Conservation (phyloP, 92 coral and sea anemone species). For the Umimayanthus kanabou region DNA sequence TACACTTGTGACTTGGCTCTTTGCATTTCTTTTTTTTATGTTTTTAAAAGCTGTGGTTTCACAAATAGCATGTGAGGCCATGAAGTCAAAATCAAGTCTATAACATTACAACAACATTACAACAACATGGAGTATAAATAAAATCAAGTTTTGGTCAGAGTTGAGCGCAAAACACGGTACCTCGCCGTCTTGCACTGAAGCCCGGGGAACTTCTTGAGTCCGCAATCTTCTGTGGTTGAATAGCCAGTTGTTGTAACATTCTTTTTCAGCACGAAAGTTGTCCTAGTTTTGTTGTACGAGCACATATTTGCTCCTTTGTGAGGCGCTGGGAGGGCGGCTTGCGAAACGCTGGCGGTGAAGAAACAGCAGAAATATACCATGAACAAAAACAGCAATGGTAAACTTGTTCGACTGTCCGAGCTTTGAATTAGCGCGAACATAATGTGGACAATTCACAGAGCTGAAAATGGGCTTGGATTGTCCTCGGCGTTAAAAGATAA, state of each 20-base stretch:
- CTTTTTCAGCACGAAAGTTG: conserved; percentile 54
- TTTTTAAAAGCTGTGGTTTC: neutral
- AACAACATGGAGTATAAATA: no score
- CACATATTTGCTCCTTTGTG: conserved; percentile 80
- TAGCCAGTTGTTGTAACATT: conserved; percentile 56
- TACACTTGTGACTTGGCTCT: no score
- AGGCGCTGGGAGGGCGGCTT: conserved; percentile 53
- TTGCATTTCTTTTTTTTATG: neutral
- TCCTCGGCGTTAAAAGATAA: neutral
- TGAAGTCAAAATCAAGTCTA: no score
- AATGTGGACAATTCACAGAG: neutral
- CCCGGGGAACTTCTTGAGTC: conserved; percentile 48
- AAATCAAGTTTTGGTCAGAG: no score
- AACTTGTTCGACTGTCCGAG: neutral
- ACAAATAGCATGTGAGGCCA: no score
- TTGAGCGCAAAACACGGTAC: conserved; percentile 31
- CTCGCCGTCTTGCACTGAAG: conserved; percentile 71
- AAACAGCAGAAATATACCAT: neutral
- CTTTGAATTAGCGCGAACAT: neutral
- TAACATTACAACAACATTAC: no score
- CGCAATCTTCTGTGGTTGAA: conserved; percentile 61
- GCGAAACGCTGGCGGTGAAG: neutral
- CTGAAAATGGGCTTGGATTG: neutral
- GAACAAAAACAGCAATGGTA: neutral
- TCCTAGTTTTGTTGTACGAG: conserved; percentile 52